Conservation (phyloP, 2,888 invertebrate genomes). For the Acanthosepion esculentum region DNA sequence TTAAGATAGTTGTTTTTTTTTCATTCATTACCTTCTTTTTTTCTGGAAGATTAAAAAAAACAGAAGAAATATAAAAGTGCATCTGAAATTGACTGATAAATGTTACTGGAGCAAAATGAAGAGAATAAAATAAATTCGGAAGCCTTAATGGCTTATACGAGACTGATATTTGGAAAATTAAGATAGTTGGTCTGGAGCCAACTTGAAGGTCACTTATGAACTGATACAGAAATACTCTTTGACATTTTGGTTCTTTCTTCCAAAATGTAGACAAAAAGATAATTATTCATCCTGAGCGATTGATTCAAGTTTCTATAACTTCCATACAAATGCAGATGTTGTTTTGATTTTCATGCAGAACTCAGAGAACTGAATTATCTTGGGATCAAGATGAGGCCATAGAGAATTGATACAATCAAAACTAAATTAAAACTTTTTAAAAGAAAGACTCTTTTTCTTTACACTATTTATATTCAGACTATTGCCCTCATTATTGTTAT, state of each 20-base stretch:
- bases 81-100: no score
- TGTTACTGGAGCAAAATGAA: no score
- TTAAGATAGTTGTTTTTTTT: no score
- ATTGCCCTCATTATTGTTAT: no score
- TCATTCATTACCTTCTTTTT: no score
- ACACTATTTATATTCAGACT: no score
- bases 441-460: no score
- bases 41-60: no score
- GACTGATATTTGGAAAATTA: neutral
- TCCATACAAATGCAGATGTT: neutral
- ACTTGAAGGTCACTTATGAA: constrained; percentile 11
- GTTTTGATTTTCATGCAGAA: neutral
- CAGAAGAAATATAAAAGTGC: no score
- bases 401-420: no score
- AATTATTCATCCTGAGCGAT: neutral
- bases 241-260: neutral
- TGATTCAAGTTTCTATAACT: neutral
- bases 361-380: neutral
- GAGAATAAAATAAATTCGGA: neutral
- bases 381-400: no score
- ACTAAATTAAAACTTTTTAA: no score
- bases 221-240: neutral
- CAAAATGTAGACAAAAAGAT: neutral
- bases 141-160: neutral
- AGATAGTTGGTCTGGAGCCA: neutral